A percentile compares a stretch with the other conserved stretches of the same genome.
Conservation (phyloP, 2,797 vertebrate species). For the Crocodylus rhombifer region DNA sequence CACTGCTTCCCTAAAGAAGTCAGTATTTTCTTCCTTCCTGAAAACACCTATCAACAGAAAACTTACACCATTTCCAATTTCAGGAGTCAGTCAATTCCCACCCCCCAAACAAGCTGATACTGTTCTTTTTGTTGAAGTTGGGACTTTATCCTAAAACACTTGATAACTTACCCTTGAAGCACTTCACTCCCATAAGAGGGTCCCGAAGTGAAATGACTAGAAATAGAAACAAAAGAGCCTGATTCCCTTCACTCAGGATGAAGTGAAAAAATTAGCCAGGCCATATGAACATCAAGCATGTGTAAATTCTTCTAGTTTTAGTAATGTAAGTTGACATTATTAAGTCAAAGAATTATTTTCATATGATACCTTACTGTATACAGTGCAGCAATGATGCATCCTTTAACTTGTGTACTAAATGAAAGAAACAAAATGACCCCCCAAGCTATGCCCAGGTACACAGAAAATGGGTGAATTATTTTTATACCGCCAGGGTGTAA, state of each 20-base stretch:
- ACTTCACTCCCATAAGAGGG: not conserved
- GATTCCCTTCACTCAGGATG: not conserved
- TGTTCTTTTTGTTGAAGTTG: not conserved
- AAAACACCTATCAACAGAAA: slow-evolving; percentile 36
- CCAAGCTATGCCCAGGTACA: slow-evolving; percentile 52
- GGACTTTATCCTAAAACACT: slow-evolving; percentile 17
- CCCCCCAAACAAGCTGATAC: too few relatives aligned
- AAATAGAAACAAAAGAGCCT: not conserved
- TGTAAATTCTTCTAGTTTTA: not conserved
- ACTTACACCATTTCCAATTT: not conserved
- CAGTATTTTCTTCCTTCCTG: slow-evolving; percentile 24
- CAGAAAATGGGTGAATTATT: slow-evolving; percentile 61
- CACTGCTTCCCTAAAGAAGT: not conserved
- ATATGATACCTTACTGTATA: not conserved
- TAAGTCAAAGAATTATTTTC: not conserved
- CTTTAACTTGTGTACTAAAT: slow-evolving; percentile 57
- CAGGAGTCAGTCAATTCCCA: not conserved
- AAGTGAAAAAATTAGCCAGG: fast-evolving
- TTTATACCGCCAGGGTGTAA: slow-evolving; percentile 37
- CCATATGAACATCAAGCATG: not conserved
- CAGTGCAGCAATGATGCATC: slow-evolving; percentile 2
- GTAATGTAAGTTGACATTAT: not conserved
- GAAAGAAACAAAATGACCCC: slow-evolving; percentile 24
- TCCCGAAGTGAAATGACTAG: fast-evolving
- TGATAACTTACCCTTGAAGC: not conserved